Evolutionary conservation across 2,888 invertebrate genomes (phyloP), one percentile per base, ranked within the genome.

Genomic region (Ophonus ardosiacus): DNA sequence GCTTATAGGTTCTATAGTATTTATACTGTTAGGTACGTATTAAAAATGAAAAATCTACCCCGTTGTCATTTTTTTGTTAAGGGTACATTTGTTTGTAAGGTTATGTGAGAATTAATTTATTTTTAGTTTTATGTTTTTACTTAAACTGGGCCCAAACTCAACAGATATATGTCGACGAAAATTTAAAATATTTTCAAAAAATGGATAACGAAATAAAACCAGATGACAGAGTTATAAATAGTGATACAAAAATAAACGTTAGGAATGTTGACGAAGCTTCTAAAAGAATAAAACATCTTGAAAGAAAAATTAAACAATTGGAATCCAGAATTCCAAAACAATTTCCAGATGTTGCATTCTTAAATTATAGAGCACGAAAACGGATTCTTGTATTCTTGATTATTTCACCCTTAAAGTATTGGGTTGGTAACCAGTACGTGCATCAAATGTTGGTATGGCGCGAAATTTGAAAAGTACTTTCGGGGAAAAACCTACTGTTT

Each of bases 301-400:
- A 96, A 90, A 94, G 94, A 86, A 96, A 96, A 91, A 92, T 97
- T 57, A 93, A 93, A 79, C 92, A 94, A 80, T 90, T 97, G 71
- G 97, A 97, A 90, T 93, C 94, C 2, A 93, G 94, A 89, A 93
- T 96, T 68, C 96, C 96, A 0, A 97, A 97, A 88, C 95, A 95
- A 87, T 98, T 96, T 92, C 98, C 98, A 0, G 95, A 96, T 90
- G 98, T 99, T 0, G 96, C 96, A 90, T 98, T 97, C 90, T 93
- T 98, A 15, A 98, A 98, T 88, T 98, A 98, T 90, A 96, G 97
- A 89, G 96, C 96, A 87, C 94, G 99, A 84, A 98, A 97, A 90
- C 93, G 99, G 87, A 98, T 99, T 89, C 92, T 99, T 31, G 85
- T 85, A 85, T 85, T 10, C 5, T 1, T 10, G 17, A 5, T 31